Evolutionary conservation across 1,140 invertebrate genomes (phyloP).

Genomic region (Dendroctonus valens): DNA sequence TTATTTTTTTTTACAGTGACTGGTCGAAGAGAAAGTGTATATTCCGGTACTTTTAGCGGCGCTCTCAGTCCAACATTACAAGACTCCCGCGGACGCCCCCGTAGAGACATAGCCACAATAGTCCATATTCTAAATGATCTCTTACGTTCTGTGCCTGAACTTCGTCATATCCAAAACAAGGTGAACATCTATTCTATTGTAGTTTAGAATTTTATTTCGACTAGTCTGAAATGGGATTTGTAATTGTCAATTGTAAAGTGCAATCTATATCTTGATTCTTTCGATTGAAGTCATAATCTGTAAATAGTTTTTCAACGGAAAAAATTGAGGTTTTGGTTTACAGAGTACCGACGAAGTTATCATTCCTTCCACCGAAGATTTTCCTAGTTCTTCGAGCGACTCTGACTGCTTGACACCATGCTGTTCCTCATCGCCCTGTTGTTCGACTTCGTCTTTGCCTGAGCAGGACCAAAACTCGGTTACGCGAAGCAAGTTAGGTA

Average conservation of each 20-base stretch:
- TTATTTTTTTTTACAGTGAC: constrained; percentile 22
- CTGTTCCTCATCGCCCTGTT: constrained; percentile 16
- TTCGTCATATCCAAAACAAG: constrained; percentile 39
- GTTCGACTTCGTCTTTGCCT: constrained; percentile 41
- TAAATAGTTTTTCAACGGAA: neutral
- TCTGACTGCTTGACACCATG: constrained; percentile 28
- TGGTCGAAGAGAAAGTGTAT: constrained; percentile 81
- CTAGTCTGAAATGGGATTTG: too few relatives aligned
- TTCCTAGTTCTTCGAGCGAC: neutral
- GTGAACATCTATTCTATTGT: neutral
- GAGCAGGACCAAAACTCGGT: constrained; percentile 54
- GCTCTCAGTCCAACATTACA: constrained; percentile 92
- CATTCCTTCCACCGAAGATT: constrained; percentile 28
- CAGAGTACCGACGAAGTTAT: constrained; percentile 29
- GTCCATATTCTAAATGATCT: constrained; percentile 94
- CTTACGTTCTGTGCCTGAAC: constrained; percentile 76
- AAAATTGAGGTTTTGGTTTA: neutral
- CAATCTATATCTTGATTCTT: too few relatives aligned
- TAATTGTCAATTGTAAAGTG: too few relatives aligned
- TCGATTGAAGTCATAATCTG: neutral
- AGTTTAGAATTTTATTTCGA: too few relatives aligned
- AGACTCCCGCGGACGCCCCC: constrained; percentile 81
- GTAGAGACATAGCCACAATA: constrained; percentile 89
- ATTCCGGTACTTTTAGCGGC: constrained; percentile 80
- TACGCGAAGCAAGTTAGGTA: constrained; percentile 69